Base-by-base conservation (phyloP, 2,888 invertebrate species). In the Spisula solida region DNA sequence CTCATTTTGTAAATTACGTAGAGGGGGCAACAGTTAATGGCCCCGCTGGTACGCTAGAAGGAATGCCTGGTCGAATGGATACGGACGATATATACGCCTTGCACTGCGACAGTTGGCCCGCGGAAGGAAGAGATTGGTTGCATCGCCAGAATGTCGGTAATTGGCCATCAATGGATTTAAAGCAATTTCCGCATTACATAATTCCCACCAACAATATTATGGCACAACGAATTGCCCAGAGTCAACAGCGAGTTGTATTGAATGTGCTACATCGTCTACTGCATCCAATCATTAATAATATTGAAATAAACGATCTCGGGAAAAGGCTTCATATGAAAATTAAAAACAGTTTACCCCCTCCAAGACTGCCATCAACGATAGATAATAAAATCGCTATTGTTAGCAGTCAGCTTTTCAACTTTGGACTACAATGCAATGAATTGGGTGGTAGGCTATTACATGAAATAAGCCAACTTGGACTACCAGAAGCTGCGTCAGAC, bases 151-250 rank as follows among this genome's bases (percentile, higher is more conserved):
- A 6, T 75, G 29, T 51, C 18, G 48, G 75, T 29, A 20, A 20
- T 8, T 83, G 83, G 83, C 83, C 83, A 47, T 51, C 70, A 25
- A 70, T 14, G 12, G n/a, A 48, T 6, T 25, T 51, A 48, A 83
- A 83, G 12, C 31, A 56, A 0, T 81, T 55, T 81, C 56, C 81
- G 10, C 81, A 81, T 55, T 81, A 29, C 29, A 81, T 81, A 16
- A 55, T 55, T 55, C 81, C 81, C 31, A 55, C 1, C 1, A 81
- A 81, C 81, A 81, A 81, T 31, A 16, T 81, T 14, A 81, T 56
- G 56, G 48, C 16, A 20, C 29, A 51, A 34, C 8, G 51, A 56
- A 34, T 81, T 34, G 25, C 1, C 4, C 2, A 2, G 56, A 1
- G 29, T 51, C 18, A 29, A 14, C 29, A 56, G 55, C 16, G 0